Percentiles rank a stretch among this genome's conserved stretches.
These are phyloP conservation scores for Lerema accius DNA, from an alignment of 1,140 invertebrate species.

Conservation along the genomic window DNA sequence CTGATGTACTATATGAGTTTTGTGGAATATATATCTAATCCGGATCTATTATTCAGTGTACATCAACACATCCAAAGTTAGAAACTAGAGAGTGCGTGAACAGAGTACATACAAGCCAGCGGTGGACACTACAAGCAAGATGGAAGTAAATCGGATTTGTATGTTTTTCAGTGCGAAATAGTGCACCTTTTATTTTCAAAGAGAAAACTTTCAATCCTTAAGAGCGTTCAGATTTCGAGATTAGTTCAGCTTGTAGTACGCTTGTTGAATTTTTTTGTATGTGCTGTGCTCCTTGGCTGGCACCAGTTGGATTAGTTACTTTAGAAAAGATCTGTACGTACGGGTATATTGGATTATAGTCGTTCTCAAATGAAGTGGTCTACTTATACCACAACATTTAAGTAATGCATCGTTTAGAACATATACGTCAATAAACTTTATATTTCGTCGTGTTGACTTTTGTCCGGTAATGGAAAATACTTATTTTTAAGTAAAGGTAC, in stretches of 20 bases:
- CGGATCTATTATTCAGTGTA: not conserved
- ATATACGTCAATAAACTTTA: too few relatives aligned
- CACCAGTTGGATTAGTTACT: slow-evolving; percentile 28
- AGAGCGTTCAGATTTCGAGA: slow-evolving; percentile 60
- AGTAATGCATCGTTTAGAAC: too few relatives aligned
- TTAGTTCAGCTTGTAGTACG: slow-evolving; percentile 65
- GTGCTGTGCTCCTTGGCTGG: slow-evolving; percentile 33
- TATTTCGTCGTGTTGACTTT: too few relatives aligned
- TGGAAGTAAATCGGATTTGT: slow-evolving; percentile 47
- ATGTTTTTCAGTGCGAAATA: slow-evolving; percentile 52
- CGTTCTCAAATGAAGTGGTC: too few relatives aligned
- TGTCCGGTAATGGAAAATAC: too few relatives aligned
- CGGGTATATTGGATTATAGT: not conserved
- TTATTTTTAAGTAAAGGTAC: too few relatives aligned
- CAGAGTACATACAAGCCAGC: slow-evolving; percentile 4
- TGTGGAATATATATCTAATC: not conserved
- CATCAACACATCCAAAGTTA: not conserved
- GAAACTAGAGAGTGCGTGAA: slow-evolving; percentile 19
- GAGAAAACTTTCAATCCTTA: slow-evolving; percentile 58
- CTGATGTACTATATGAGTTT: not conserved
- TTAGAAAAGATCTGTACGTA: slow-evolving; percentile 17
- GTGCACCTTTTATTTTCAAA: slow-evolving; percentile 61
- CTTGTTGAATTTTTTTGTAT: slow-evolving; percentile 57
- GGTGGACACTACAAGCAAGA: slow-evolving; percentile 15
- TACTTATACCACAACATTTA: too few relatives aligned